These are phyloP conservation scores for Delia radicum DNA, from an alignment of 1,140 invertebrate species.

Conservation along the genomic window DNA sequence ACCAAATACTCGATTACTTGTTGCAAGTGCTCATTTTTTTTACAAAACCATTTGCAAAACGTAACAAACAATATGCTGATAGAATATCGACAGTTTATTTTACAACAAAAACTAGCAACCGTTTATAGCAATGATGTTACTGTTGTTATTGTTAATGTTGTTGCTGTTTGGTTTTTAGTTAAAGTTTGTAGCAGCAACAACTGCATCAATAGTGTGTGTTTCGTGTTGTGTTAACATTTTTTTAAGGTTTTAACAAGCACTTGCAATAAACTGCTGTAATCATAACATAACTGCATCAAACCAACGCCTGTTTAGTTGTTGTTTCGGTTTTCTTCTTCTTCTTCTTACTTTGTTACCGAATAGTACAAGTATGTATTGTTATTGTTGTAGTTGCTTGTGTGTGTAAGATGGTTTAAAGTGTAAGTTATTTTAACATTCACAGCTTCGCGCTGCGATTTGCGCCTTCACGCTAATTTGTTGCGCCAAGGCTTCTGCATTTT, in stretches of 20 bases:
- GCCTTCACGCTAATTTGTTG: constrained; percentile 33
- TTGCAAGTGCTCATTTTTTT: too few species aligned
- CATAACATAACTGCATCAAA: constrained; percentile 22
- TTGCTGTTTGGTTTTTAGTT: too few species aligned
- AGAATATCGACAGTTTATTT: constrained; percentile 11
- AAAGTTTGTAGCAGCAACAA: neutral
- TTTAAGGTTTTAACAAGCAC: constrained; percentile 18
- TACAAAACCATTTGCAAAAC: too few species aligned
- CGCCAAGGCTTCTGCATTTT: constrained; percentile 30
- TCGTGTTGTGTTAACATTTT: constrained; percentile 19
- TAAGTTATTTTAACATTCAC: constrained; percentile 26
- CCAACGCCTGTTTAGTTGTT: constrained; percentile 6
- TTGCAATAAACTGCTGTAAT: constrained; percentile 12
- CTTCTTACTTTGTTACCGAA: neutral
- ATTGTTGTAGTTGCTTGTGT: neutral
- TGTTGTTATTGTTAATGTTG: neutral
- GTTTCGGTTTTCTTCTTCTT: neutral
- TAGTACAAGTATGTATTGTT: too few species aligned
- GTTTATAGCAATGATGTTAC: neutral
- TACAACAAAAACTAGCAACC: neutral
- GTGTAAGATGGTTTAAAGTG: constrained; percentile 1
- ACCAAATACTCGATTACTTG: too few species aligned
- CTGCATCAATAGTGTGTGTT: neutral
- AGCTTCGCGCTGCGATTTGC: constrained; percentile 31
- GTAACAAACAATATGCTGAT: neutral